Conservation (phyloP, 2,888 invertebrate genomes). For the Therioaphis trifolii region DNA sequence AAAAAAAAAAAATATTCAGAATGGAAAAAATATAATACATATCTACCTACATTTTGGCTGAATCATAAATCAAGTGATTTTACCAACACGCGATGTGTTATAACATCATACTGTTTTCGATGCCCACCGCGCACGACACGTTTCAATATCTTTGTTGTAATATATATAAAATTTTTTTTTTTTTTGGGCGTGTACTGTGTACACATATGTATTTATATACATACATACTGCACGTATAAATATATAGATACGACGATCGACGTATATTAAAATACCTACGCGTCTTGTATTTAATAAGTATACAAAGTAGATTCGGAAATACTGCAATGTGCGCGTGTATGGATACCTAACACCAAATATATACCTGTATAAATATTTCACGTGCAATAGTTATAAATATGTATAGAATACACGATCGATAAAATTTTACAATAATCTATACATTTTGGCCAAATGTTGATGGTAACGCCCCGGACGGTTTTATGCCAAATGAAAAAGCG, state of each 20-base stretch:
- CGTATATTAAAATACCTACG: slow-evolving; percentile 5
- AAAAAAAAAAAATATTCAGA: neutral
- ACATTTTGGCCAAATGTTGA: neutral
- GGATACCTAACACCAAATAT: neutral
- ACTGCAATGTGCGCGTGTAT: neutral
- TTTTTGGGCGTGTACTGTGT: neutral
- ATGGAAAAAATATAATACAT: neutral
- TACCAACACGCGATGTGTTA: slow-evolving; percentile 16
- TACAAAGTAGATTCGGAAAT: neutral
- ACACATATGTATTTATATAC: neutral
- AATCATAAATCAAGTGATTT: slow-evolving; percentile 35
- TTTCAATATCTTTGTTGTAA: neutral
- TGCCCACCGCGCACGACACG: neutral
- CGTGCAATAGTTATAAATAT: neutral
- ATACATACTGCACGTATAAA: neutral
- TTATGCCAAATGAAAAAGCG: slow-evolving; percentile 15
- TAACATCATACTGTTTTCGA: neutral
- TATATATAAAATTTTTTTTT: too few relatives aligned
- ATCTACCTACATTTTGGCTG: neutral
- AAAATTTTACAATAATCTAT: neutral
- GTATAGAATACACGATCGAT: neutral
- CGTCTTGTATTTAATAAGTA: neutral
- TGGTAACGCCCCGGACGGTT: neutral
- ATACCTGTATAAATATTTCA: neutral
- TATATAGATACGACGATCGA: neutral